phyloP scores from a whole-genome alignment of 2,797 vertebrate genomes.

The Rallus crepitans region DNA sequence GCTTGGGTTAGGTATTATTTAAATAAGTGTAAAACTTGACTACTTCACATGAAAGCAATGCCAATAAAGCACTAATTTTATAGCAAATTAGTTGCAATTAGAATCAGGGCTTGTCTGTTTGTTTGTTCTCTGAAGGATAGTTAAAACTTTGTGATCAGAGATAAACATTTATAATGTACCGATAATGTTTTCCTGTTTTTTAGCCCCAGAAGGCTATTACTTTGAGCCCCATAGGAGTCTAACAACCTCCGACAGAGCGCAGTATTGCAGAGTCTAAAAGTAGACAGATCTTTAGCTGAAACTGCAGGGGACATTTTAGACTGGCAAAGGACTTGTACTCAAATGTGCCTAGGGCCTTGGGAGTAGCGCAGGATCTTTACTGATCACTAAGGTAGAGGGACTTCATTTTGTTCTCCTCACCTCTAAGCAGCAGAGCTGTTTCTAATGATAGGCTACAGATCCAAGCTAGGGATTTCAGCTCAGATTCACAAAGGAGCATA shows the following conservation, averaged over 20 bases:
- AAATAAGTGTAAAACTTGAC: neutral
- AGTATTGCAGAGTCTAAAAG: neutral
- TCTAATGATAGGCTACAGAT: neutral
- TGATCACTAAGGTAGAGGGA: neutral
- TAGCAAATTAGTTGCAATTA: neutral
- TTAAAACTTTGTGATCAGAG: neutral
- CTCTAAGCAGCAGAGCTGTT: neutral
- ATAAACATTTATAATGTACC: neutral
- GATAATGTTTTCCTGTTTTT: neutral
- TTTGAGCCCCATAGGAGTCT: neutral
- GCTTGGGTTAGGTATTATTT: constrained; percentile 6
- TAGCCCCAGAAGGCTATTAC: neutral
- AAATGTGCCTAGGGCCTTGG: neutral
- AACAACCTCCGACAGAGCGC: neutral
- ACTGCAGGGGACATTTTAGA: neutral
- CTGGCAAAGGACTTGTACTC: neutral
- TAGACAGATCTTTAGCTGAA: constrained; percentile 6
- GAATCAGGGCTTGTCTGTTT: neutral
- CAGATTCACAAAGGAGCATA: neutral
- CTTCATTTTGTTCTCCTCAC: neutral
- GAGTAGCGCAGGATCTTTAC: neutral
- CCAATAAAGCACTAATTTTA: neutral
- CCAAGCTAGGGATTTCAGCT: neutral
- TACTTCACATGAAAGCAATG: neutral
- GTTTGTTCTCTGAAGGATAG: neutral